Evolutionary conservation across 2,888 invertebrate genomes (phyloP), one percentile per base, ranked within the genome.

Genomic region (Torymus tubicola): DNA sequence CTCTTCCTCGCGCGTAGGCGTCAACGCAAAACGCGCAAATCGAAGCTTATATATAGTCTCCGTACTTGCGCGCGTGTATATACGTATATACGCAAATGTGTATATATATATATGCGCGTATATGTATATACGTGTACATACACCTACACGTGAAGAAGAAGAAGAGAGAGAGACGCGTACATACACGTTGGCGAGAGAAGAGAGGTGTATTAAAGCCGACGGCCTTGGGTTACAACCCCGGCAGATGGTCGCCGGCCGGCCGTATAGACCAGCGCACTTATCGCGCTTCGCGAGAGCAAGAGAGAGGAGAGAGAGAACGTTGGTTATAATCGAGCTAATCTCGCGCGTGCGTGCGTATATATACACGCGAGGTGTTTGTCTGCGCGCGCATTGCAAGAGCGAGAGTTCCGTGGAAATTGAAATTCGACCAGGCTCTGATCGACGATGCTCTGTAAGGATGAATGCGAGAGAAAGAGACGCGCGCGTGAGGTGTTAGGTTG

Each of bases 221-320:
- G 88, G 84, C 88, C 88, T 88, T 88, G 88, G 80, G 87, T 81
- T 82, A 75, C 78, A 83, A 81, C 82, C 74, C 81, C 84, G 86
- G 86, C 87, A 86, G 87, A 87, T 85, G 87, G 85, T 81, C 81
- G 77, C 78, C 83, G 79, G 65, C 73, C 75, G 70, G 58, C 69
- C 58, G 42, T 78, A 80, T 83, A 82, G 78, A 80, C 72, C 71
- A 65, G 78, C 63, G 74, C 80, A 75, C 80, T 80, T 83, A 78
- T 82, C 72, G 55, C 78, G 14, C 72, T 16, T 65, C 71, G 52
- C 31, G 31, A 55, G 50, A 63, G 50, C 31, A 55, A 16, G 50
- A 10, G 67, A 58, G 3, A 14, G 10, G 8, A 61, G 60, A n/a
- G 68, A n/a, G 58, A 57, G 58, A 10, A 16, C 42, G 18, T n/a